phyloP scores from a whole-genome alignment of 2,113 vertebrate genomes.

The Phyllopteryx taeniolatus region DNA sequence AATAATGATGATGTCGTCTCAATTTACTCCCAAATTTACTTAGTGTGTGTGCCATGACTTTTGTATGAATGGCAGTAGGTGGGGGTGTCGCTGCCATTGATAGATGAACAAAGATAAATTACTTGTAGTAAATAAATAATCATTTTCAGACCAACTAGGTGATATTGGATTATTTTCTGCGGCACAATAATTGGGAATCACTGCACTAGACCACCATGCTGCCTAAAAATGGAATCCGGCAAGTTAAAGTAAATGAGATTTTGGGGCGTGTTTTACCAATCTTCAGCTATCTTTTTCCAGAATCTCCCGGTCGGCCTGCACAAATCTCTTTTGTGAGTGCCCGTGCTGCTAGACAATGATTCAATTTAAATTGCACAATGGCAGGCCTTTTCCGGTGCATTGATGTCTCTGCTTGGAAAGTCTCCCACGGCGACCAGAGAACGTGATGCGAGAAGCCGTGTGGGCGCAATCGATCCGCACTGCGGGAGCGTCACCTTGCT shows the following conservation, averaged over 20 bases:
- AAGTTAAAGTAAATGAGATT: neutral
- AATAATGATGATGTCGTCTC: too few relatives aligned
- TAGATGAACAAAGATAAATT: too few relatives aligned
- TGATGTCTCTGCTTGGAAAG: constrained; percentile 20
- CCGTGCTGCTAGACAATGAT: constrained; percentile 23
- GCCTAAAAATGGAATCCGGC: neutral
- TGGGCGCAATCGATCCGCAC: constrained; percentile 32
- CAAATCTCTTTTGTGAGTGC: constrained; percentile 20
- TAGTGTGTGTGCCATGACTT: too few relatives aligned
- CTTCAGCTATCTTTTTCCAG: constrained; percentile 14
- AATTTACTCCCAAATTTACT: too few relatives aligned
- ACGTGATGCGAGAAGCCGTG: constrained; percentile 29
- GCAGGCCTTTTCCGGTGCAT: constrained; percentile 12
- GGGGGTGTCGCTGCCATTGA: too few relatives aligned
- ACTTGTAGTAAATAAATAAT: too few relatives aligned
- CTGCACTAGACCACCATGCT: neutral
- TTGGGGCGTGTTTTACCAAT: neutral
- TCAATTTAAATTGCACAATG: constrained; percentile 31
- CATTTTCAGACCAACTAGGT: too few relatives aligned
- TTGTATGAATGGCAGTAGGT: too few relatives aligned
- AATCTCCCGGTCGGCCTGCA: constrained; percentile 20
- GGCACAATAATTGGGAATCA: too few relatives aligned
- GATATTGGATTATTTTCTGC: too few relatives aligned
- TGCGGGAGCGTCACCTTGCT: constrained; percentile 23
- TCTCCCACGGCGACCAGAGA: constrained; percentile 15